Evolutionary conservation across 2,113 vertebrate species (phyloP).

Genomic region (Oncorhynchus tshawytscha): DNA sequence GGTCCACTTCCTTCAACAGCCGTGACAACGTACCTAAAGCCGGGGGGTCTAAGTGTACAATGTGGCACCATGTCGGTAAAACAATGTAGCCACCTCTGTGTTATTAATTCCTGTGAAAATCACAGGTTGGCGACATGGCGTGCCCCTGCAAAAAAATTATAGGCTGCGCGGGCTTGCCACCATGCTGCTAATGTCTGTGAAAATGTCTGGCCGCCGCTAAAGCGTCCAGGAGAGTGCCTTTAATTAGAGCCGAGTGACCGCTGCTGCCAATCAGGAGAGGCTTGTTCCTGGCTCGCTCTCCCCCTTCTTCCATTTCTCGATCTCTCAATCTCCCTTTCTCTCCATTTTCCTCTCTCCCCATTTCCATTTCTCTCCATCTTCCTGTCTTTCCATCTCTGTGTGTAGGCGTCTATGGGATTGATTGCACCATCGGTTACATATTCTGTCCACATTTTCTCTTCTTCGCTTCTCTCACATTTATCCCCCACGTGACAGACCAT

Average conservation of each 20-base stretch:
- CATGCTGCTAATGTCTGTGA: constrained; percentile 59
- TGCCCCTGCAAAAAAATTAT: constrained; percentile 49
- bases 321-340: constrained; percentile 7
- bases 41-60: background rate
- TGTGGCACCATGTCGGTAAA: constrained; percentile 34
- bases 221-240: constrained; percentile 59
- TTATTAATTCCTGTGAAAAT: constrained; percentile 67
- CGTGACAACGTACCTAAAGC: background rate
- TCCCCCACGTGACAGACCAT: constrained; percentile 35
- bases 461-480: constrained; percentile 47
- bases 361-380: constrained; percentile 14
- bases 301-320: background rate
- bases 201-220: constrained; percentile 63
- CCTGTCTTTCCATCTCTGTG: constrained; percentile 12
- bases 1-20: too few species aligned
- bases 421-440: constrained; percentile 62
- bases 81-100: constrained; percentile 43
- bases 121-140: constrained; percentile 53
- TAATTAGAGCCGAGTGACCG: constrained; percentile 69
- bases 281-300: constrained; percentile 4
- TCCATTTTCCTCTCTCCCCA: constrained; percentile 30
- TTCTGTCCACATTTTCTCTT: constrained; percentile 64
- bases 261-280: constrained; percentile 60
- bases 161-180: constrained; percentile 47
- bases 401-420: constrained; percentile 51